Evolutionary conservation across 2,888 invertebrate genomes (phyloP).

Genomic region (Leptinotarsa haldemani): DNA sequence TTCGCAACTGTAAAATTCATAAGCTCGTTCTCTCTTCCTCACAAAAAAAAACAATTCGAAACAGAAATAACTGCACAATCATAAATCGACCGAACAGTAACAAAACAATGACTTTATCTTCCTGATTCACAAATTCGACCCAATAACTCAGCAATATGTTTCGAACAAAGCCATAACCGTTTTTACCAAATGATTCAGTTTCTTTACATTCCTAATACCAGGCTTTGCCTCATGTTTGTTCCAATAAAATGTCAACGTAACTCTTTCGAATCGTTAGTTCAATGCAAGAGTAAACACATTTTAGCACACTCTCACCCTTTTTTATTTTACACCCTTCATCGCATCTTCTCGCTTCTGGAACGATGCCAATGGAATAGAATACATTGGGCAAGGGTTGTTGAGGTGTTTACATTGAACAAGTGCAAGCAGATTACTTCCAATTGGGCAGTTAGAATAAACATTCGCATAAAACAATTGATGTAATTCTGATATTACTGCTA

Average conservation of each 20-base stretch:
- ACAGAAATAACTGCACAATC: conserved; percentile 14
- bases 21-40: background rate
- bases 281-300: conserved; percentile 53
- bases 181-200: conserved; percentile 41
- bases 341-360: conserved; percentile 51
- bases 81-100: conserved; percentile 31
- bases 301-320: conserved; percentile 49
- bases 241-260: conserved; percentile 50
- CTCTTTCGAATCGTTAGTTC: conserved; percentile 49
- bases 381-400: conserved; percentile 30
- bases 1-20: background rate
- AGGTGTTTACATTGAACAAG: conserved; percentile 37
- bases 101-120: conserved; percentile 35
- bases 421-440: conserved; percentile 9
- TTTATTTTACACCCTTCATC: conserved; percentile 42
- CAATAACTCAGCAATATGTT: conserved; percentile 41
- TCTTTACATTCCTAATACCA: conserved; percentile 39
- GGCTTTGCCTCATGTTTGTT: conserved; percentile 33
- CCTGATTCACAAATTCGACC: conserved; percentile 36
- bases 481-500: too few species aligned
- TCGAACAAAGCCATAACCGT: conserved; percentile 41
- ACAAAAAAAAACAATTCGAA: background rate
- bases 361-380: conserved; percentile 49
- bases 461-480: background rate
- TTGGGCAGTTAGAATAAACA: background rate